A percentile compares a stretch with the other conserved stretches of the same genome.
phyloP scores from a whole-genome alignment of 2,888 invertebrate species.

The Galeruca laticollis region DNA sequence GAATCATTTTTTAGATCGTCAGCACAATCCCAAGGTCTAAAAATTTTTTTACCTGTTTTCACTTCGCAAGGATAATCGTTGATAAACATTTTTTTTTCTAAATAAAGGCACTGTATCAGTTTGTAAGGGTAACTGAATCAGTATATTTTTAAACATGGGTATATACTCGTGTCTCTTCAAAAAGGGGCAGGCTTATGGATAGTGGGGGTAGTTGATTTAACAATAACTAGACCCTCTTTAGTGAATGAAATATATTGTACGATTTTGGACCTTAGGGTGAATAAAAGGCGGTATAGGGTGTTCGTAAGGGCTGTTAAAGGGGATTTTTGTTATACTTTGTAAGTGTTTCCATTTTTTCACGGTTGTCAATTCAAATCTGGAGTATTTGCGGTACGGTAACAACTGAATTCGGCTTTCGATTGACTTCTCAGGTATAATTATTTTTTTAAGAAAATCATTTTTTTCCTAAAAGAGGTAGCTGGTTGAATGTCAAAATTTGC shows the following conservation, averaged over 20 bases:
- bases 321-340: constrained; percentile 56
- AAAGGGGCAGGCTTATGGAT: constrained; percentile 61
- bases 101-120: constrained; percentile 36
- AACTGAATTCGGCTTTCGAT: constrained; percentile 50
- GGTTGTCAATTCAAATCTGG: constrained; percentile 62
- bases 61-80: constrained; percentile 44
- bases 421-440: constrained; percentile 26
- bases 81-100: constrained; percentile 47
- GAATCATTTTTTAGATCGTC: constrained; percentile 51
- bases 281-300: constrained; percentile 49
- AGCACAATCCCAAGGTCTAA: constrained; percentile 57
- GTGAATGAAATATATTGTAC: constrained; percentile 63
- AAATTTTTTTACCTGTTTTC: constrained; percentile 52
- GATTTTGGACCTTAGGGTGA: constrained; percentile 58
- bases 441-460: not conserved
- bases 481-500: not conserved
- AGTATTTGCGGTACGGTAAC: constrained; percentile 61
- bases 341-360: constrained; percentile 63
- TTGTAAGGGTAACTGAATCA: constrained; percentile 59
- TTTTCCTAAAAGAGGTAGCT: constrained; percentile 6
- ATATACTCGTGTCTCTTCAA: constrained; percentile 54
- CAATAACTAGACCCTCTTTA: constrained; percentile 64
- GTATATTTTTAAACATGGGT: constrained; percentile 61
- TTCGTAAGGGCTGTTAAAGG: constrained; percentile 48
- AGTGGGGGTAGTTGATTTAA: constrained; percentile 62